Conservation (phyloP, 1,140 invertebrate genomes). For the Pinna nobilis region DNA sequence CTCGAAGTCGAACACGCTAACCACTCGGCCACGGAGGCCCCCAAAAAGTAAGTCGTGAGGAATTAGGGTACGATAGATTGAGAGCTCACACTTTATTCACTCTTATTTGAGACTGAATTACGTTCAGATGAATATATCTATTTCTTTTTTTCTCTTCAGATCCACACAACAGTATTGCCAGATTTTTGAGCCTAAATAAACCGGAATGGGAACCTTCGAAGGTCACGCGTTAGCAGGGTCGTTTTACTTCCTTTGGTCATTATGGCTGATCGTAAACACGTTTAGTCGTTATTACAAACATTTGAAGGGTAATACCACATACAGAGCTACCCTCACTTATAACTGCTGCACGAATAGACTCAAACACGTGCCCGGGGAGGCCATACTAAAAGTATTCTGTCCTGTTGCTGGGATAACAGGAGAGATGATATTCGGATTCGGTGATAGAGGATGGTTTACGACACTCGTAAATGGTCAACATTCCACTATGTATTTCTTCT, state of each 20-base stretch:
- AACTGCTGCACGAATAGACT: slow-evolving; percentile 63
- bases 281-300: slow-evolving; percentile 67
- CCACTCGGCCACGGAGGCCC: too few species aligned
- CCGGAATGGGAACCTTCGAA: slow-evolving; percentile 73
- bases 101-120: too few species aligned
- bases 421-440: slow-evolving; percentile 70
- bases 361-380: slow-evolving; percentile 66
- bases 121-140: too few species aligned
- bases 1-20: too few species aligned
- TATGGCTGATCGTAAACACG: slow-evolving; percentile 75
- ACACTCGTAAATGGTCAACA: slow-evolving; percentile 76
- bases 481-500: slow-evolving; percentile 78
- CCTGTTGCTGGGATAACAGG: slow-evolving; percentile 70
- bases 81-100: too few species aligned
- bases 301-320: slow-evolving; percentile 53
- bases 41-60: too few species aligned
- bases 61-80: too few species aligned
- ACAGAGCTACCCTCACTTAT: slow-evolving; percentile 66
- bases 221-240: slow-evolving; percentile 76
- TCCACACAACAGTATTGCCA: too few species aligned
- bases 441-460: slow-evolving; percentile 66
- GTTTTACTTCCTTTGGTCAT: slow-evolving; percentile 75
- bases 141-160: too few species aligned
- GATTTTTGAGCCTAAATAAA: too few species aligned
- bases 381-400: slow-evolving; percentile 71